Percentiles rank a stretch among this genome's conserved stretches.
Evolutionary conservation across 2,797 vertebrate species (phyloP).

Genomic region (Taeniopygia guttata): DNA sequence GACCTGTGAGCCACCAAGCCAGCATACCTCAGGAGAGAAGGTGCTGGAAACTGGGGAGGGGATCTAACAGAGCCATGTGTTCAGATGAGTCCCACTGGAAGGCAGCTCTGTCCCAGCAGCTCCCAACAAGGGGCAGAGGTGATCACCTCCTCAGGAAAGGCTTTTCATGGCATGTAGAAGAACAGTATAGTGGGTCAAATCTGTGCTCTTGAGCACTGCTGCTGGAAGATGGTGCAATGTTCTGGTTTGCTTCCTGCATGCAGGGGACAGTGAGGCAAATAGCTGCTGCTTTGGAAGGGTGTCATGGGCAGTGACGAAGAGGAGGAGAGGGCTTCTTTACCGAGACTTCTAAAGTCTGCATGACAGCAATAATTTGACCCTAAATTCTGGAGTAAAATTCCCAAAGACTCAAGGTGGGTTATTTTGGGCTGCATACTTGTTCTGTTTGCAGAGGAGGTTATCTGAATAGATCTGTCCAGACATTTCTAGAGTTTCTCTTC

Average conservation of each 20-base stretch:
- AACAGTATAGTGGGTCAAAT: not conserved
- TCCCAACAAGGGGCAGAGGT: not conserved
- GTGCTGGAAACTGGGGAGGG: not conserved
- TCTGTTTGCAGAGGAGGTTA: not conserved
- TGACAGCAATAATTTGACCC: not conserved
- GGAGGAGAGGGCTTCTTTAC: not conserved
- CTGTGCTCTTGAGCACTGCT: not conserved
- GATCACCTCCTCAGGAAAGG: not conserved
- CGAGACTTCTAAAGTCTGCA: not conserved
- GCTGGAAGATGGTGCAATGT: not conserved
- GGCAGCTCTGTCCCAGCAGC: not conserved
- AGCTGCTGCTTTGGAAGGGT: not conserved
- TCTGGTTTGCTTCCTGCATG: not conserved
- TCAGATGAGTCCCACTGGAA: not conserved
- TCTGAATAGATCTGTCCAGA: constrained; percentile 33
- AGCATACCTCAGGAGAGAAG: not conserved
- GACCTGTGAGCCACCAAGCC: not conserved
- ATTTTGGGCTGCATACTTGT: not conserved
- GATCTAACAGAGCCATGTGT: not conserved
- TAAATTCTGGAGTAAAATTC: not conserved
- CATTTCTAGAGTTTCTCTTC: constrained; percentile 12
- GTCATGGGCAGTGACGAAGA: not conserved
- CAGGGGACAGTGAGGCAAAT: not conserved
- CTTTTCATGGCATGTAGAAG: not conserved
- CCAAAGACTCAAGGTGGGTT: not conserved